Base-by-base conservation (phyloP, 2,888 invertebrate species). In the Cyclophora punctaria region DNA sequence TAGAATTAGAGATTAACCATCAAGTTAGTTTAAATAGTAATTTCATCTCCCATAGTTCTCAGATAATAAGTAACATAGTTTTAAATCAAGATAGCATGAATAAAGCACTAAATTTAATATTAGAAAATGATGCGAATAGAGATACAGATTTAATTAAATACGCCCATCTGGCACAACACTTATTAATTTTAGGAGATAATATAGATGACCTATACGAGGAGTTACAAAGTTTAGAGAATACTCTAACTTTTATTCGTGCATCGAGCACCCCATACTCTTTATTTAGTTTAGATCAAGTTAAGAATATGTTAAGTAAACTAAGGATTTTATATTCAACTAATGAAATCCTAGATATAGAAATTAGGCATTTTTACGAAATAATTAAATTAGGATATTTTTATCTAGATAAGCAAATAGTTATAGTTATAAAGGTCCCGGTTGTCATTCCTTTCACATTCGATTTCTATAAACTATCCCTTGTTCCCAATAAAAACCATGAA, bases 361-460 rank as follows among this genome's bases (percentile, higher is more conserved):
- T 7, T 43, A 48, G 51, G 34, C n/a, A 50, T 34, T 47, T 35
- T 41, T 50, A 47, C 35, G 35, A 45, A 35, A 42, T 49, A 44
- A 40, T 45, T 44, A 50, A 44, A 50, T 6, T 40, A 44, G 48
- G 46, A 5, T 51, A 37, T 7, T 52, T 20, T 6, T 52, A 46
- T 47, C 7, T 3, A 7, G 41, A 47, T 4, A 49, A 56, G 7
- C 7, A 45, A 3, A 52, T 56, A 52, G 47, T 51, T 7, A 46
- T 58, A 46, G 52, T 54, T 5, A 48, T 5, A 45, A 60, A 53
- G 40, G 35, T 56, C 3, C 58, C 56, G 1, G 49, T 54, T 7
- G 34, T 46, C 3, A 42, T 20, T 4, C 41, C 51, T 3, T 3
- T 40, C 4, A 46, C 46, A 4, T 50, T 49, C 20, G 42, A 50